Evolutionary conservation across 2,113 vertebrate species (phyloP), one percentile per base, ranked within the genome.

Genomic region (Corynorhinus townsendii): DNA sequence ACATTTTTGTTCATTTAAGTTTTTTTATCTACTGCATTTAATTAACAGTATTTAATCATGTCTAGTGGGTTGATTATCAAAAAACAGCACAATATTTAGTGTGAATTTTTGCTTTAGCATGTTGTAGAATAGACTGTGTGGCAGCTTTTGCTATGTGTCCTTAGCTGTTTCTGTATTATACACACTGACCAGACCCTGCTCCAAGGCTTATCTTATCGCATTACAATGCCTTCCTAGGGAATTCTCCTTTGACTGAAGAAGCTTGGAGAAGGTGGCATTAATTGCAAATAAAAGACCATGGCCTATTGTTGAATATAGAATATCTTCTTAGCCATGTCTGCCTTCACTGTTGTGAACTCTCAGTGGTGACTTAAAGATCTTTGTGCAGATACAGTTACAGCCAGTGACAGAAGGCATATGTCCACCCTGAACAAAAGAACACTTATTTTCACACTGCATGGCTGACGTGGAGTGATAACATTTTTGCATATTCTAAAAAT

Each of bases 301-400:
- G 43, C 12, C 22, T 93, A 62, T 72, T 89, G 56, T 93, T 96
- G 80, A 52, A 85, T 86, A 33, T 10, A 95, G 94, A 96, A 12
- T 91, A 90, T 91, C 89, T 97, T 94, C 97, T 97, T 91, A 97
- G 88, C 96, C 83, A n/a, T 90, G 49, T 81, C 96, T 97, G 95
- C 96, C 94, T 88, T 97, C 93, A 35, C 96, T 97, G 93, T 89
- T 97, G 76, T 47, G 86, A 96, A 92, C 69, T 97, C 96, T 98
- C 94, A 96, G 86, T 76, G 86, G 91, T 94, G 90, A 95, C 2
- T 49, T 95, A 98, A 97, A 97, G 95, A 92, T 84, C 92, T 97
- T 97, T 97, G 47, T 90, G 52, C 40, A 95, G 97, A 97, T 98
- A 52, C 17, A 95, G 90, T 98, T 98, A 96, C 93, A 96, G 22